phyloP scores from a whole-genome alignment of 2,888 invertebrate genomes.

The Epinotia ramella region DNA sequence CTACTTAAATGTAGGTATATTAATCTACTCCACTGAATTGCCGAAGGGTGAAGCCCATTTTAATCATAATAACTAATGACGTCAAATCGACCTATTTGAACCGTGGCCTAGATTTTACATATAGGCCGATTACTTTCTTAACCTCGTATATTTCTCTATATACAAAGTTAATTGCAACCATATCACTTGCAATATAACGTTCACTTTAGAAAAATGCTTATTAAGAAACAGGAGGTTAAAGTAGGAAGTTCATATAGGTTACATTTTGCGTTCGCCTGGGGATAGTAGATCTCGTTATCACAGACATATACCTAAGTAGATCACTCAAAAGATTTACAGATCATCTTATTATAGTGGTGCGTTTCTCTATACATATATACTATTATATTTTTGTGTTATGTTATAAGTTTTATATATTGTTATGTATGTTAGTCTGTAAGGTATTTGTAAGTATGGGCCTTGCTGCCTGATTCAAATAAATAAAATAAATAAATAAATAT shows the following conservation, averaged over 20 bases:
- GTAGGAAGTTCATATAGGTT: conserved; percentile 1
- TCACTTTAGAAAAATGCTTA: not conserved
- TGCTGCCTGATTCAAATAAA: too few relatives aligned
- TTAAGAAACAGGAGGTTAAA: conserved; percentile 4
- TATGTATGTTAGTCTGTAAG: too few relatives aligned
- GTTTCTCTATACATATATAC: too few relatives aligned
- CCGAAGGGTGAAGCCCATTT: not conserved
- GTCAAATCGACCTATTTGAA: conserved; percentile 4
- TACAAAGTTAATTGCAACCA: not conserved
- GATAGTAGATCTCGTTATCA: not conserved
- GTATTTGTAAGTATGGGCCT: too few relatives aligned
- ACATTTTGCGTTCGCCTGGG: conserved; percentile 14
- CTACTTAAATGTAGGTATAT: not conserved
- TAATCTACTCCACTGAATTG: not conserved
- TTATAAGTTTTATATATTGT: too few relatives aligned
- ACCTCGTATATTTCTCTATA: not conserved
- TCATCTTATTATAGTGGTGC: too few relatives aligned
- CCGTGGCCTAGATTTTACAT: conserved; percentile 3
- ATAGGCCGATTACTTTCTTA: not conserved
- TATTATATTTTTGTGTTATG: too few relatives aligned
- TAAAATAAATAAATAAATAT: too few relatives aligned
- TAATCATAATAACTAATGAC: not conserved
- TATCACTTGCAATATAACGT: not conserved
- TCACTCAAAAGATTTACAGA: too few relatives aligned
- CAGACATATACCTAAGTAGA: too few relatives aligned